Evolutionary conservation across 2,888 invertebrate genomes (phyloP).

Genomic region (Drosophila incognita): DNA sequence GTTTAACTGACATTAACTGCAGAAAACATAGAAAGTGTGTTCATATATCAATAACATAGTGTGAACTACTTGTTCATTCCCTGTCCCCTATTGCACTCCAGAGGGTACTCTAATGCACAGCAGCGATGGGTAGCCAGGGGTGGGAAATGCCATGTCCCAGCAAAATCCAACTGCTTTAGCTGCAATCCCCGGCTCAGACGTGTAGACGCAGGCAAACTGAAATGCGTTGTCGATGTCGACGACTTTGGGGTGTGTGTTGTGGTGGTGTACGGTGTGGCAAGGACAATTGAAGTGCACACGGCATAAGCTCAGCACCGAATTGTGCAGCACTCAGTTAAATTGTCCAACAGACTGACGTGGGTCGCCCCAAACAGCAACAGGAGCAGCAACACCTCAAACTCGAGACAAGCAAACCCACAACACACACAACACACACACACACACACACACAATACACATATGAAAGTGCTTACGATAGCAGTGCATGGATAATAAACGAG

Average conservation of each 20-base stretch:
- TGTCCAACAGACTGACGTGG: slow-evolving; percentile 62
- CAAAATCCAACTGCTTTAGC: slow-evolving; percentile 24
- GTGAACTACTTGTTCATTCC: slow-evolving; percentile 9
- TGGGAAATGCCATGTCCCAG: slow-evolving; percentile 23
- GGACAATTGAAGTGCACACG: slow-evolving; percentile 67
- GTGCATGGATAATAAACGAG: slow-evolving; percentile 70
- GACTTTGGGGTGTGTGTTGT: slow-evolving; percentile 9
- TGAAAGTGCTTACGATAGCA: slow-evolving; percentile 65
- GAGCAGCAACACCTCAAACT: slow-evolving; percentile 16
- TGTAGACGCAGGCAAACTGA: slow-evolving; percentile 30
- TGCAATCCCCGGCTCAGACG: slow-evolving; percentile 3
- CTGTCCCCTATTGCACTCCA: slow-evolving; percentile 32
- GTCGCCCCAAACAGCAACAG: slow-evolving; percentile 16
- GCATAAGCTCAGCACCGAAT: slow-evolving; percentile 19
- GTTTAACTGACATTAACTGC: slow-evolving; percentile 6
- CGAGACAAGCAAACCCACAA: slow-evolving; percentile 7
- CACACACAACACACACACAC: not conserved
- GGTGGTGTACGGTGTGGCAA: slow-evolving; percentile 41
- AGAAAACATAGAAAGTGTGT: slow-evolving; percentile 12
- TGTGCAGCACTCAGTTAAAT: slow-evolving; percentile 73
- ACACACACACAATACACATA: slow-evolving; percentile 2
- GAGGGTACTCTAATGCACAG: slow-evolving; percentile 21
- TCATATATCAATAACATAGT: slow-evolving; percentile 43
- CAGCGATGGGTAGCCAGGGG: slow-evolving; percentile 2
- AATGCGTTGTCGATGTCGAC: slow-evolving; percentile 52